Conservation (phyloP, 2,113 vertebrate genomes). For the Osmerus eperlanus region DNA sequence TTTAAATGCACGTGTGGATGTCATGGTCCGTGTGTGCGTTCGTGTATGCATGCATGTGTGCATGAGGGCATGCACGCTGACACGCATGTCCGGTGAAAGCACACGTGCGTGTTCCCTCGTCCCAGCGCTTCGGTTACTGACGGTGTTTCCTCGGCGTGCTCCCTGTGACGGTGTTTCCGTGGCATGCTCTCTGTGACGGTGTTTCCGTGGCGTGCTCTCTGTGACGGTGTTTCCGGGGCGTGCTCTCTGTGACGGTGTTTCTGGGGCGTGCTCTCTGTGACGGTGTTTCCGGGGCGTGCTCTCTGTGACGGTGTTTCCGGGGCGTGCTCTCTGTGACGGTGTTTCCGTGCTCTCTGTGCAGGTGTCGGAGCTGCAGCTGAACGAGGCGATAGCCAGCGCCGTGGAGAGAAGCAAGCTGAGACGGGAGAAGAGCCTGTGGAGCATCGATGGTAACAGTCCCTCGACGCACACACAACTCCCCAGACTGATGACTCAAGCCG, state of each 20-base stretch:
- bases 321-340: neutral
- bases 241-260: too few relatives aligned
- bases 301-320: too few relatives aligned
- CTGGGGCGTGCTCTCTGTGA: too few relatives aligned
- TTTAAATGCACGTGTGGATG: neutral
- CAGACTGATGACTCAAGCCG: neutral
- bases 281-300: too few relatives aligned
- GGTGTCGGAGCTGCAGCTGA: slow-evolving; percentile 90
- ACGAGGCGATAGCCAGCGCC: slow-evolving; percentile 82
- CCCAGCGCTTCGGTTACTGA: neutral
- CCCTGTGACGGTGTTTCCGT: too few relatives aligned
- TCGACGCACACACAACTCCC: neutral
- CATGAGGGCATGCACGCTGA: neutral
- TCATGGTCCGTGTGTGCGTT: neutral
- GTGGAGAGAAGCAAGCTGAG: slow-evolving; percentile 79
- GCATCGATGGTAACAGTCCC: slow-evolving; percentile 77
- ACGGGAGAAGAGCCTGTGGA: slow-evolving; percentile 80
- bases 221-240: too few relatives aligned
- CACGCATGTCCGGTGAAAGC: too few relatives aligned
- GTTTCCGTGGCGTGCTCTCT: too few relatives aligned
- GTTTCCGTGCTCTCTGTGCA: slow-evolving; percentile 49
- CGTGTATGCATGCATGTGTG: neutral
- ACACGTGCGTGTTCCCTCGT: too few relatives aligned
- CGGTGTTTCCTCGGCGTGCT: too few relatives aligned
- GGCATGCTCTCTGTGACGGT: slow-evolving; percentile 17